These are phyloP conservation scores for Hyla sarda DNA, from an alignment of 2,113 vertebrate species.

Conservation along the genomic window DNA sequence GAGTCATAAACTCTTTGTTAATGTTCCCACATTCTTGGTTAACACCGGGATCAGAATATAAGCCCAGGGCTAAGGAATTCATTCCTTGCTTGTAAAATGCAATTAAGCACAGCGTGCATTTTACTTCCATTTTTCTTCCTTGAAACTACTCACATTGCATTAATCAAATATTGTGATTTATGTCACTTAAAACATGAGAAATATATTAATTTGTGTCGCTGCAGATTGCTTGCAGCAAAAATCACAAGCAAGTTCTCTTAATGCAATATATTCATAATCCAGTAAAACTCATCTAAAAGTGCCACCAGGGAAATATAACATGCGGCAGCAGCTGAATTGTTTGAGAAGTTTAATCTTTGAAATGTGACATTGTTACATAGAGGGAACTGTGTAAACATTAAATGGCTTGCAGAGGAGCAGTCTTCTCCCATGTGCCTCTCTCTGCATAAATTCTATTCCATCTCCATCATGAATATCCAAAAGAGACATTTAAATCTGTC, in stretches of 20 bases:
- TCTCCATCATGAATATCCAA: conserved; percentile 45
- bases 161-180: conserved; percentile 60
- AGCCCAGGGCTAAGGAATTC: conserved; percentile 51
- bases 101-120: conserved; percentile 48
- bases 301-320: conserved; percentile 55
- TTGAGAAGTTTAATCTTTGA: conserved; percentile 56
- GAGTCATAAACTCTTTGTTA: conserved; percentile 46
- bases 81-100: conserved; percentile 42
- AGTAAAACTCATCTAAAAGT: conserved; percentile 54
- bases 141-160: conserved; percentile 46
- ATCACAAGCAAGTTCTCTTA: conserved; percentile 49
- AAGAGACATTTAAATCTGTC: conserved; percentile 47
- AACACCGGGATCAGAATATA: conserved; percentile 51
- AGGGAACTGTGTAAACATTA: conserved; percentile 55
- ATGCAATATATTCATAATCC: conserved; percentile 59
- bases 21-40: conserved; percentile 48
- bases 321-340: conserved; percentile 49
- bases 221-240: conserved; percentile 49
- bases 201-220: conserved; percentile 58
- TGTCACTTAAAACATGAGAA: conserved; percentile 57
- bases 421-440: conserved; percentile 41
- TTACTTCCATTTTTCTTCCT: conserved; percentile 43
- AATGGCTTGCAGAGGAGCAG: conserved; percentile 49
- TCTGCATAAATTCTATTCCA: conserved; percentile 42
- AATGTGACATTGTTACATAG: conserved; percentile 55